Evolutionary conservation across 2,797 vertebrate species (phyloP).

Genomic region (Podargus strigoides): DNA sequence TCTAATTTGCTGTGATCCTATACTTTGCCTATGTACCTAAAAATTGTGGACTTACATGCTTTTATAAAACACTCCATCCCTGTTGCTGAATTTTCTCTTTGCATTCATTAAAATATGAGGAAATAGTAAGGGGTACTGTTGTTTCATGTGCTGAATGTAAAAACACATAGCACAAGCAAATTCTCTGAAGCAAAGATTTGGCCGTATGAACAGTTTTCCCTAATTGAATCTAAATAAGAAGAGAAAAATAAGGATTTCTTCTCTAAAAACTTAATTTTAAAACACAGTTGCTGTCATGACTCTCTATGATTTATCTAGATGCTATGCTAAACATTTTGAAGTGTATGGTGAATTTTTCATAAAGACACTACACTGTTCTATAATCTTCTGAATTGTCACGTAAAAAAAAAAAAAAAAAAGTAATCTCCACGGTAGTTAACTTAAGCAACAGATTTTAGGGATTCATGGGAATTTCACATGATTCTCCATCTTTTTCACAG

Average conservation of each 20-base stretch:
- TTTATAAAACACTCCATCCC: rapidly evolving
- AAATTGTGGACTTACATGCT: not conserved
- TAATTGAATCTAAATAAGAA: not conserved
- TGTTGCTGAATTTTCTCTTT: not conserved
- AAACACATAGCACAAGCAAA: not conserved
- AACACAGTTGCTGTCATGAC: not conserved
- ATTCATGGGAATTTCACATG: not conserved
- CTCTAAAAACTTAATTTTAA: not conserved
- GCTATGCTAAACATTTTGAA: not conserved
- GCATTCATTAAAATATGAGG: not conserved
- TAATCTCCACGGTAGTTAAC: not conserved
- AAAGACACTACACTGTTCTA: not conserved
- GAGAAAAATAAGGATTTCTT: not conserved
- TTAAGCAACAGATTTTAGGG: not conserved
- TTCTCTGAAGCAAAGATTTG: not conserved
- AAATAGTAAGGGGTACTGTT: not conserved
- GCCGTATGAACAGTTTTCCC: not conserved
- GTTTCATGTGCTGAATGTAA: not conserved
- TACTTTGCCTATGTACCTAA: not conserved
- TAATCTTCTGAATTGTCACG: not conserved
- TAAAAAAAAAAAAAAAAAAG: not conserved
- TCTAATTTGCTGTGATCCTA: not conserved
- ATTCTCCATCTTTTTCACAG: not conserved
- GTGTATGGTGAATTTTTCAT: not conserved
- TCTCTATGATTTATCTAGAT: not conserved